Evolutionary conservation across 2,113 vertebrate genomes (phyloP).

Genomic region (Chlorocebus sabaeus): DNA sequence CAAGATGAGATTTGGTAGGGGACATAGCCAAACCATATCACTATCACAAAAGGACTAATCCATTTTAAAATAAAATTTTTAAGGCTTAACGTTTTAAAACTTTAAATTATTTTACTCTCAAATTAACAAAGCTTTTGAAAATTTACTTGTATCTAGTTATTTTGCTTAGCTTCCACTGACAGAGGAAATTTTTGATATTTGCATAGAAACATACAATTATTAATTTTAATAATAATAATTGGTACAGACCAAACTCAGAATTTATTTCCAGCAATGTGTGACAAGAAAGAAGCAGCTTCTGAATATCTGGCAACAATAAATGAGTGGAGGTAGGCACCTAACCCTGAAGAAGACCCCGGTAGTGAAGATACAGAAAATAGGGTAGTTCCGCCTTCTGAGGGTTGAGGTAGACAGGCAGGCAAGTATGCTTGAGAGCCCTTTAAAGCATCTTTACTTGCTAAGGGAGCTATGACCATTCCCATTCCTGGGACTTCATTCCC

Average conservation of each 20-base stretch:
- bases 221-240: background rate
- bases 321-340: background rate
- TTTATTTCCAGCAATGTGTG: background rate
- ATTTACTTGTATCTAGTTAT: background rate
- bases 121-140: background rate
- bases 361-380: background rate
- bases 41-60: background rate
- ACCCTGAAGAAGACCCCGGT: background rate
- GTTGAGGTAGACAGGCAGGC: background rate
- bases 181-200: background rate
- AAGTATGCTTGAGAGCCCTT: background rate
- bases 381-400: background rate
- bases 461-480: background rate
- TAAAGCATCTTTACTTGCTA: background rate
- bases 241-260: background rate
- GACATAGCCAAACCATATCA: too few species aligned
- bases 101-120: background rate
- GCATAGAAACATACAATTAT: background rate
- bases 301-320: background rate
- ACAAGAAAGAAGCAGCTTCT: background rate
- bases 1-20: too few species aligned
- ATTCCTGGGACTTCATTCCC: background rate
- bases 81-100: constrained; percentile 26
- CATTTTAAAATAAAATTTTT: constrained; percentile 4
- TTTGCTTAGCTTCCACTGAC: background rate